Evolutionary conservation across 2,888 invertebrate species (phyloP).

Genomic region (Yponomeuta plumbellus): DNA sequence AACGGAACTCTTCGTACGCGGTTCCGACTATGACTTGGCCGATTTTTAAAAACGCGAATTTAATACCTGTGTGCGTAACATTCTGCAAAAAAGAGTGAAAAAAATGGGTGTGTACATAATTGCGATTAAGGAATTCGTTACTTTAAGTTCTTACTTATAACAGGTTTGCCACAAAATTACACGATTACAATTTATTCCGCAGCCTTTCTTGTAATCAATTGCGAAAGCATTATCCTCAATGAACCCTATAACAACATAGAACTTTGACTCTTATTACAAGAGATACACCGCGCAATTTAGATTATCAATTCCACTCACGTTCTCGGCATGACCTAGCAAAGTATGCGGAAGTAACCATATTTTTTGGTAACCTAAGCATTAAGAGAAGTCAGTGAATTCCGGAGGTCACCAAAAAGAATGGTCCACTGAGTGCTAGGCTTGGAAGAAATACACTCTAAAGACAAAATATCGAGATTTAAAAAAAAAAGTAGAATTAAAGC

Average conservation of each 20-base stretch:
- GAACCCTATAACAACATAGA: not conserved
- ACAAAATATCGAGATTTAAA: too few relatives aligned
- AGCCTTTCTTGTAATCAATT: not conserved
- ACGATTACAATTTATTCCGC: not conserved
- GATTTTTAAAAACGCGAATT: too few relatives aligned
- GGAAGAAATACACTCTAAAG: too few relatives aligned
- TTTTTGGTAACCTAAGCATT: not conserved
- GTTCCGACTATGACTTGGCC: too few relatives aligned
- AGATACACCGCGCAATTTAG: not conserved
- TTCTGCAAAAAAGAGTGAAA: too few relatives aligned
- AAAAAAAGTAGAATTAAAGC: too few relatives aligned
- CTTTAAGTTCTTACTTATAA: too few relatives aligned
- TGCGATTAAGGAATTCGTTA: too few relatives aligned
- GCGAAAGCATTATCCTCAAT: not conserved
- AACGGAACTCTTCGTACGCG: too few relatives aligned
- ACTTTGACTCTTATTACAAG: constrained; percentile 1
- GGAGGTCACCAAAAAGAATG: not conserved
- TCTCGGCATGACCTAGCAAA: not conserved
- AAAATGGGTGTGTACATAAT: too few relatives aligned
- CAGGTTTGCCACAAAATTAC: not conserved
- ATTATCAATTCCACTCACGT: not conserved
- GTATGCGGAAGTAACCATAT: not conserved
- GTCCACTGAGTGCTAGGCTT: too few relatives aligned
- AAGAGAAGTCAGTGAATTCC: not conserved
- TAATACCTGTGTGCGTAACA: too few relatives aligned